Evolutionary conservation across 2,113 vertebrate species (phyloP).

Genomic region (Regulus satrapa): DNA sequence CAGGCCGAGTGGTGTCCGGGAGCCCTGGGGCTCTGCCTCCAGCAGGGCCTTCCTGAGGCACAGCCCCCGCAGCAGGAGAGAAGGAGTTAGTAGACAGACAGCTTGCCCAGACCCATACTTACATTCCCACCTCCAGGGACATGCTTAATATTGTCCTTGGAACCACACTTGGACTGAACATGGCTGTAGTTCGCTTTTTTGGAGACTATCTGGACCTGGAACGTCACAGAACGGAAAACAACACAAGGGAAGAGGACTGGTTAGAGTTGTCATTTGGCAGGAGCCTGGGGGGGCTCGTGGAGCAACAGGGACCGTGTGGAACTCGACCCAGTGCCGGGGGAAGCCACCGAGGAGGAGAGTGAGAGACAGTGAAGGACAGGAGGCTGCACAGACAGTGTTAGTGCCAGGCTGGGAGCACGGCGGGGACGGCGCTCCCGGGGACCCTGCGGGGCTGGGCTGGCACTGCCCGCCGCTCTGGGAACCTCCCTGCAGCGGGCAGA

Average conservation of each 20-base stretch:
- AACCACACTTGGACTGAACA: slow-evolving; percentile 96
- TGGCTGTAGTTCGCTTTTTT: slow-evolving; percentile 99
- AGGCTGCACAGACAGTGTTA: slow-evolving; percentile 29
- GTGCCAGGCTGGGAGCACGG: background rate
- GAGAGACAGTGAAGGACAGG: background rate
- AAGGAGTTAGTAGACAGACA: slow-evolving; percentile 19
- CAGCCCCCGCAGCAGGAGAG: background rate
- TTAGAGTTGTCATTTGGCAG: slow-evolving; percentile 61
- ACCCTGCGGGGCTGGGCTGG: background rate
- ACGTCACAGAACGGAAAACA: slow-evolving; percentile 77
- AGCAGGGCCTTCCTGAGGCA: background rate
- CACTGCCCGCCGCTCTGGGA: background rate
- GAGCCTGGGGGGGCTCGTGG: background rate
- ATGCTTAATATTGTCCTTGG: slow-evolving; percentile 99
- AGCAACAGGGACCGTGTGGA: background rate
- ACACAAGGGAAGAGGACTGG: slow-evolving; percentile 73
- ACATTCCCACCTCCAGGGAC: slow-evolving; percentile 99
- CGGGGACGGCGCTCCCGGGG: no score
- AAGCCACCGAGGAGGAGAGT: background rate
- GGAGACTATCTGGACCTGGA: slow-evolving; percentile 98
- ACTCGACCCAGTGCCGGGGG: background rate
- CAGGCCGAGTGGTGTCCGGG: background rate
- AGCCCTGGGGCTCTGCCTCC: background rate
- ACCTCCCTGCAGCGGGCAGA: background rate
- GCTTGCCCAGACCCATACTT: slow-evolving; percentile 80